Evolutionary conservation across 2,113 vertebrate genomes (phyloP), one percentile per base, ranked within the genome.

Genomic region (Hydrochoerus hydrochaeris): DNA sequence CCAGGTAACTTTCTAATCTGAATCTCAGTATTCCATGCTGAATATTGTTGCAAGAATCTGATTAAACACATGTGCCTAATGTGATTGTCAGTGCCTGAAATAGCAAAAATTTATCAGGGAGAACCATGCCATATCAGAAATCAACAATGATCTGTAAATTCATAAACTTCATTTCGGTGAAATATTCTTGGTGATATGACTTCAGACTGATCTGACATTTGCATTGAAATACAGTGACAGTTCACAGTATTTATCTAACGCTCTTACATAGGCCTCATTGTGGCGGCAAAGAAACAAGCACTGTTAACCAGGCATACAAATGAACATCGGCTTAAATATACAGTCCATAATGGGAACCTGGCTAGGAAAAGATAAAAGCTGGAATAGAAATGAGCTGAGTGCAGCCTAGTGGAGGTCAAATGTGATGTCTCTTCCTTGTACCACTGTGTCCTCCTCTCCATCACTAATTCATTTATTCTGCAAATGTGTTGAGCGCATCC

Each of bases 1-100:
- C 98, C 95, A 99, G 99, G 99, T 99, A 98, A 91, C 92, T 90
- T 49, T 84, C 11, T 89, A 16, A 20, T 26, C 63, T 44, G 58
- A 16, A 17, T 93, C 13, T 16, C 35, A 0, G 0, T 62, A 44
- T 3, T 95, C 2, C 4, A 0, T 0, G 0, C 14, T 17, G 85
- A 81, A 83, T 52, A 67, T 26, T 54, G 71, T 19, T 78, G 8
- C 77, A 83, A 94, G 93, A 92, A 93, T 90, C 83, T 1, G 30
- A 91, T 97, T 91, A 95, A 91, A 92, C 58, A 57, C 65, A 35
- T 83, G 71, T 65, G 20, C 88, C 85, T 95, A 95, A 96, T 82
- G 63, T 94, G 88, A 94, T 90, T 97, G 96, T 94, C 94, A 95
- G 88, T 8, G 30, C 62, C 95, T 92, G 73, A 95, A 97, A 97